Evolutionary conservation across 2,797 vertebrate species (phyloP).

Genomic region (Peromyscus eremicus): DNA sequence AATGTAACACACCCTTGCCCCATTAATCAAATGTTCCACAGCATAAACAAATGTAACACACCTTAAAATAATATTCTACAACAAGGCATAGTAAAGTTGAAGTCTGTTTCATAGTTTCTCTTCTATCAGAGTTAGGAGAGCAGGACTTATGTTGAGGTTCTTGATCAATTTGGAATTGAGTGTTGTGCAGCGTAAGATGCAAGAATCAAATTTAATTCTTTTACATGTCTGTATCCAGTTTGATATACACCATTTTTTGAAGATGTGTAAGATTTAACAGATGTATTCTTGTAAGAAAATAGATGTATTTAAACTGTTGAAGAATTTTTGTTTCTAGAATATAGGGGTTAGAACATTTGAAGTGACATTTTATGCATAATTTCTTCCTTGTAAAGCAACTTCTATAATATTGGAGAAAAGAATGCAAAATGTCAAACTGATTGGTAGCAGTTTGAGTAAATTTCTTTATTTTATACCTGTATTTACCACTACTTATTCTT

Average conservation of each 20-base stretch:
- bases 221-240: background rate
- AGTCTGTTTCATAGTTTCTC: background rate
- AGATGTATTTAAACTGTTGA: background rate
- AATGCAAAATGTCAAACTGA: background rate
- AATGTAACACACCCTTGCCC: background rate
- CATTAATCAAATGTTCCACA: background rate
- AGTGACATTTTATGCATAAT: background rate
- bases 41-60: background rate
- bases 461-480: background rate
- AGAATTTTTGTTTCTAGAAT: background rate
- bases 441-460: background rate
- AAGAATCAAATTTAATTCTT: background rate
- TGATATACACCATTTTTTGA: background rate
- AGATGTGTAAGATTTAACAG: background rate
- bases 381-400: constrained; percentile 3
- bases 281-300: background rate
- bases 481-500: background rate
- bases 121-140: background rate
- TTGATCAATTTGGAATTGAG: background rate
- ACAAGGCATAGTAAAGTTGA: background rate
- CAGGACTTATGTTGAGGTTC: background rate
- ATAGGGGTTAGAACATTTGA: background rate
- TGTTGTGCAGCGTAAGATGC: background rate
- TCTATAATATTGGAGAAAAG: background rate
- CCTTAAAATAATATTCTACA: background rate